Evolutionary conservation across 2,113 vertebrate species (phyloP), one percentile per base, ranked within the genome.

Genomic region (Hippocampus zosterae): DNA sequence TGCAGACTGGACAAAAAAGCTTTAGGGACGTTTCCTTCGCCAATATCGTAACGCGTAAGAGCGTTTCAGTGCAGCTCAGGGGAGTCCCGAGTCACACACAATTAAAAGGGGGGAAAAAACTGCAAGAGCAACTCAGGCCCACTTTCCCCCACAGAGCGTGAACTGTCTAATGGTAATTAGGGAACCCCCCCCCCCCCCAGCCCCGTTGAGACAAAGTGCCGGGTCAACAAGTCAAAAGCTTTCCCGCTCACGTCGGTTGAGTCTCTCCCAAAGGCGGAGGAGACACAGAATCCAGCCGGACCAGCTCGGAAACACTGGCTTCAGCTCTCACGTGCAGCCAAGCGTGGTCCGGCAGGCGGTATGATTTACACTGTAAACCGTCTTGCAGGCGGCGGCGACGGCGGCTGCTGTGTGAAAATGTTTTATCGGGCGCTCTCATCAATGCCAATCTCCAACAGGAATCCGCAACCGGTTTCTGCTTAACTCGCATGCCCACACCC

Each of bases 81-180:
- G 40, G 46, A 25, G 59, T 71, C 76, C 74, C 72, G 82, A 87
- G 76, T 89, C 79, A 86, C 75, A 53, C 70, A 65, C 67, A 70
- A 40, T 21, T 60, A 33, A 25, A 19, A 68, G 63, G n/a, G n/a
- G 59, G 33, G 6, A 65, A 68, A 75, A 72, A 16, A 61, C 69
- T n/a, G 73, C 25, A 75, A 63, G 44, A 62, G 63, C 84, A 79
- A 70, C 61, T n/a, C 74, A 71, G 78, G 74, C 80, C 76, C 78
- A 80, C 79, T 64, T 48, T 67, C 70, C 69, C 69, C 65, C 72
- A 78, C 78, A 79, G 79, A 83, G 79, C 82, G 73, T 65, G 76
- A 74, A 72, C 81, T 78, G 79, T 78, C 82, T 69, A 62, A 61
- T 82, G 81, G 76, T 84, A 85, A 88, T 79, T 85, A 78, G 69